These are phyloP conservation scores for Girardinichthys multiradiatus DNA, from an alignment of 2,113 vertebrate species.

Conservation along the genomic window DNA sequence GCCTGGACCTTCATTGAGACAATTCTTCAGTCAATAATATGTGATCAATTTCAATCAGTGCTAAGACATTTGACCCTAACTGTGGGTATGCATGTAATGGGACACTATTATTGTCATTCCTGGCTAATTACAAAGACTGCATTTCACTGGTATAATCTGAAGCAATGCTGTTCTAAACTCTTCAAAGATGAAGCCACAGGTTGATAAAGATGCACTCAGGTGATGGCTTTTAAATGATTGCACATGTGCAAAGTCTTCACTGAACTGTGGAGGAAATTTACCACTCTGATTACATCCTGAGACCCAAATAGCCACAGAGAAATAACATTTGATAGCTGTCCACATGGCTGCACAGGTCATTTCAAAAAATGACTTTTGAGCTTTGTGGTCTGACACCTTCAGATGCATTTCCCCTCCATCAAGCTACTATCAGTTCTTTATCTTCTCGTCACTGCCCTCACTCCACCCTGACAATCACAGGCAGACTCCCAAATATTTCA, in stretches of 20 bases:
- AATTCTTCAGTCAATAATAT: too few species aligned
- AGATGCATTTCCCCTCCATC: slow-evolving; percentile 53
- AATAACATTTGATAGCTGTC: slow-evolving; percentile 1
- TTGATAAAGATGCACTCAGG: background rate
- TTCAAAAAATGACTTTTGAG: slow-evolving; percentile 44
- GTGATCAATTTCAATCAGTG: too few species aligned
- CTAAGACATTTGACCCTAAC: too few species aligned
- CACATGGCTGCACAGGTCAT: background rate
- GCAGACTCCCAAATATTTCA: slow-evolving; percentile 47
- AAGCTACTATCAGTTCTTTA: slow-evolving; percentile 40
- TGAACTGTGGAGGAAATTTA: slow-evolving; percentile 6
- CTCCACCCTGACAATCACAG: slow-evolving; percentile 48
- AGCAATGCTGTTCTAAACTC: too few species aligned
- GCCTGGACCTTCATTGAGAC: too few species aligned
- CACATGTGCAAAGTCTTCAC: background rate
- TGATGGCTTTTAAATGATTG: background rate
- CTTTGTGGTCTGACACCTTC: slow-evolving; percentile 50
- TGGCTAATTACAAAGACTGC: too few species aligned
- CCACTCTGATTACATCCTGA: background rate
- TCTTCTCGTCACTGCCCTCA: slow-evolving; percentile 33
- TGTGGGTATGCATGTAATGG: background rate
- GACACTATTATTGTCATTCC: too few species aligned
- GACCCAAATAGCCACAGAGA: background rate
- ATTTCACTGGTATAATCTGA: too few species aligned
- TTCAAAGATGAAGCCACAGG: too few species aligned